Conservation (phyloP, 2,797 vertebrate species). For the Eulemur coronatus region DNA sequence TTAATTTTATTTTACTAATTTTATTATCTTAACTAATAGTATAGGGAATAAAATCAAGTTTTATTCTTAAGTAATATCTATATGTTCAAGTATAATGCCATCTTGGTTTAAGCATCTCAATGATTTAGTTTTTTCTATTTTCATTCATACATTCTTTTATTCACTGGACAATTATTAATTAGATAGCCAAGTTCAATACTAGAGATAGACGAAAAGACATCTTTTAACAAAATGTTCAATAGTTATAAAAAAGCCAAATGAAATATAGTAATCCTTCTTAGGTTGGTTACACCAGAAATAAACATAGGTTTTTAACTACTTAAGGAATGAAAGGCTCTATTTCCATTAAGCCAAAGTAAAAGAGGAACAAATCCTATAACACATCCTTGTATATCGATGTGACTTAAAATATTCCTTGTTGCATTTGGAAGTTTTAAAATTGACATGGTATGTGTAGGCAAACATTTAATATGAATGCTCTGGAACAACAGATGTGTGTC, state of each 20-base stretch:
- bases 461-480: conserved; percentile 25
- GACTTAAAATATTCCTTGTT: background rate
- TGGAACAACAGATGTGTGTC: conserved; percentile 50
- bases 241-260: background rate
- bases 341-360: background rate
- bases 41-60: background rate
- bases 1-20: background rate
- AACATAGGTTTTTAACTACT: background rate
- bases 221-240: background rate
- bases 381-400: background rate
- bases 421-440: background rate
- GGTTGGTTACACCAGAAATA: background rate
- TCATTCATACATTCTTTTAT: background rate
- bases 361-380: background rate
- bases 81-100: background rate
- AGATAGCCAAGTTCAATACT: background rate
- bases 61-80: background rate
- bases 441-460: background rate
- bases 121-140: background rate
- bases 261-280: background rate
- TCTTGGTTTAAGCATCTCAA: background rate
- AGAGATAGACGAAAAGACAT: background rate
- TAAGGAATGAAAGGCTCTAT: background rate
- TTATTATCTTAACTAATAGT: background rate
- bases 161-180: background rate